These are phyloP conservation scores for Globia sparganii DNA, from an alignment of 2,888 invertebrate genomes.

Conservation along the genomic window DNA sequence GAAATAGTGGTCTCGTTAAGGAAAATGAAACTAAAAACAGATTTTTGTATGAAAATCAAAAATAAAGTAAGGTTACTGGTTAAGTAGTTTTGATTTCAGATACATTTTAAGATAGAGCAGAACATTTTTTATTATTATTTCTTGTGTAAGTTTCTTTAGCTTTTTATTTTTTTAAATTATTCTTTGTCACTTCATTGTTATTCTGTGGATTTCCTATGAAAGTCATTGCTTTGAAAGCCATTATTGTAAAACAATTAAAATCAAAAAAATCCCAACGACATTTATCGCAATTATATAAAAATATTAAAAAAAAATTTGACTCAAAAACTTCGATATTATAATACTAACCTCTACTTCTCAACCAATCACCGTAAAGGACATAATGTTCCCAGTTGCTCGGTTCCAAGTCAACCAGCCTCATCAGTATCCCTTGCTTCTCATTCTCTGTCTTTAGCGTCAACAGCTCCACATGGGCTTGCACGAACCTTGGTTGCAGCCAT, in stretches of 20 bases:
- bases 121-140: not conserved
- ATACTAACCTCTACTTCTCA: conserved; percentile 91
- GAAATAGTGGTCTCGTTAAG: conserved; percentile 38
- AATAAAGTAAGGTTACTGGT: not conserved
- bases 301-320: not conserved
- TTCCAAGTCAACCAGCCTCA: conserved; percentile 91
- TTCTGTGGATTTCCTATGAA: not conserved
- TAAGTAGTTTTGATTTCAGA: not conserved
- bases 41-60: not conserved
- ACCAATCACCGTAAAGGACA: conserved; percentile 93
- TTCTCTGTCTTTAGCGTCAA: conserved; percentile 90
- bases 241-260: not conserved
- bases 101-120: not conserved
- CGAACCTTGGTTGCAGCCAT: conserved; percentile 92
- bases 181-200: not conserved
- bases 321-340: not conserved
- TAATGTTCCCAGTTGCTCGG: conserved; percentile 93
- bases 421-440: conserved; percentile 90
- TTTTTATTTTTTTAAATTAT: not conserved
- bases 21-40: not conserved
- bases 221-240: not conserved
- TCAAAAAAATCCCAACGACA: not conserved
- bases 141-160: not conserved
- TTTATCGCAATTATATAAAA: not conserved
- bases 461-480: conserved; percentile 93